These are phyloP conservation scores for Drosophila ambigua DNA, from an alignment of 1,140 invertebrate genomes.

Conservation along the genomic window DNA sequence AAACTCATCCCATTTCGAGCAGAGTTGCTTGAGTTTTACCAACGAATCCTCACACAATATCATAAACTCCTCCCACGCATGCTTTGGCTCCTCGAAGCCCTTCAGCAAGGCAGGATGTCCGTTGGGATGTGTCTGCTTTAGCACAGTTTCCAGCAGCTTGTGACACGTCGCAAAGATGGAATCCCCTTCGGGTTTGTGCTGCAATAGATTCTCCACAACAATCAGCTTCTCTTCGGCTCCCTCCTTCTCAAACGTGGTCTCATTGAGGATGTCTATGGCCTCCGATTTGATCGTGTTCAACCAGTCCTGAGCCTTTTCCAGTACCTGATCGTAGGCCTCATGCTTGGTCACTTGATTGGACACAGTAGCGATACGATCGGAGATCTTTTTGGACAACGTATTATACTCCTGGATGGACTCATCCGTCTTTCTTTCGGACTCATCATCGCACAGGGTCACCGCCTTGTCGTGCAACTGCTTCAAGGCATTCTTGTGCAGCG, in stretches of 20 bases:
- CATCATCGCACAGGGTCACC: slow-evolving; percentile 89
- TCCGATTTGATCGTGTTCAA: slow-evolving; percentile 87
- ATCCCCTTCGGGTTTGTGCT: slow-evolving; percentile 90
- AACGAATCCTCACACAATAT: slow-evolving; percentile 88
- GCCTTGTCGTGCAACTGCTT: slow-evolving; percentile 91
- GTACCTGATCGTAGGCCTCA: slow-evolving; percentile 91
- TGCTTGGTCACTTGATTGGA: slow-evolving; percentile 92
- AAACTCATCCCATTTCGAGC: slow-evolving; percentile 91
- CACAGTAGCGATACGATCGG: slow-evolving; percentile 87
- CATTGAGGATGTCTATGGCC: slow-evolving; percentile 90
- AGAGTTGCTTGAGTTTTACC: slow-evolving; percentile 88
- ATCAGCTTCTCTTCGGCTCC: slow-evolving; percentile 89
- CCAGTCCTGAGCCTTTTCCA: slow-evolving; percentile 90
- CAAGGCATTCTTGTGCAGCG: slow-evolving; percentile 90
- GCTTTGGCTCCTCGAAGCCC: slow-evolving; percentile 90
- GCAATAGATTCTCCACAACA: slow-evolving; percentile 90
- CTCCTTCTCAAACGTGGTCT: slow-evolving; percentile 89
- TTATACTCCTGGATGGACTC: slow-evolving; percentile 89
- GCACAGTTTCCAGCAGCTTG: slow-evolving; percentile 88
- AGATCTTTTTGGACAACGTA: slow-evolving; percentile 87
- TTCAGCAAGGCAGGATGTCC: slow-evolving; percentile 91
- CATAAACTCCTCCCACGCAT: slow-evolving; percentile 91
- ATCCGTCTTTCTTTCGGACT: slow-evolving; percentile 88
- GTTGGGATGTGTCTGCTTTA: slow-evolving; percentile 90
- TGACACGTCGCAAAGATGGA: slow-evolving; percentile 89